A percentile compares a stretch with the other conserved stretches of the same genome.
Evolutionary conservation across 2,113 vertebrate species (phyloP).

Genomic region (Stercorarius parasiticus): DNA sequence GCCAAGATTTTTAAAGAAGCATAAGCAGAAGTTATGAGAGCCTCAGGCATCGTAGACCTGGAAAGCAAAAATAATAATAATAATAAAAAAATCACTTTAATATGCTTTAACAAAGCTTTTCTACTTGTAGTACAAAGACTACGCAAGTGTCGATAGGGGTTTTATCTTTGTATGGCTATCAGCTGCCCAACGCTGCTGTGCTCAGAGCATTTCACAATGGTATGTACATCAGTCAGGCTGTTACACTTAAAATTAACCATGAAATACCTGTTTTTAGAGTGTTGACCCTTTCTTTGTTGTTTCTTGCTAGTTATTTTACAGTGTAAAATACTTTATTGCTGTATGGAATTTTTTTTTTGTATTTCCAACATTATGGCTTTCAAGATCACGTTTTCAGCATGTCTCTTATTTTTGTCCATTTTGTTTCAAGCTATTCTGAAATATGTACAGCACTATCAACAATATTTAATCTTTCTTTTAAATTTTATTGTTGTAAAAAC

Average conservation of each 20-base stretch:
- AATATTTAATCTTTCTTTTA: conserved; percentile 76
- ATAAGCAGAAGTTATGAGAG: not conserved
- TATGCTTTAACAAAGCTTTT: conserved; percentile 31
- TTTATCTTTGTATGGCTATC: not conserved
- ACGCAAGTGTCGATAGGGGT: not conserved
- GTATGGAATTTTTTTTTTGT: conserved; percentile 13
- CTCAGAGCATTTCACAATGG: not conserved
- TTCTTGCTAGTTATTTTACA: conserved; percentile 67
- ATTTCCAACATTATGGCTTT: conserved; percentile 46
- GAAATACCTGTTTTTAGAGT: conserved; percentile 70
- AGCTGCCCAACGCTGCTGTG: not conserved
- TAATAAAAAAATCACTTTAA: not conserved
- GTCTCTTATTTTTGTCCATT: conserved; percentile 48
- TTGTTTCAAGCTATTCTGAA: conserved; percentile 74
- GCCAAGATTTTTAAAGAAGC: not conserved
- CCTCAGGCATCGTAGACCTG: not conserved
- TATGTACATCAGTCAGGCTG: not conserved
- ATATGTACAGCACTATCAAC: conserved; percentile 77
- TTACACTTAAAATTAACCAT: conserved; percentile 48
- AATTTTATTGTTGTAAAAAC: conserved; percentile 67
- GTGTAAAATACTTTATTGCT: conserved; percentile 52
- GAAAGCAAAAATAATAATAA: conserved; percentile 14
- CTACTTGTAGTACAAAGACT: not conserved
- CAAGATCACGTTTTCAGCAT: conserved; percentile 15
- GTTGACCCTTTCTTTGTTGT: conserved; percentile 61